Conservation (phyloP, 2,113 vertebrate species). For the Seriola aureovittata region DNA sequence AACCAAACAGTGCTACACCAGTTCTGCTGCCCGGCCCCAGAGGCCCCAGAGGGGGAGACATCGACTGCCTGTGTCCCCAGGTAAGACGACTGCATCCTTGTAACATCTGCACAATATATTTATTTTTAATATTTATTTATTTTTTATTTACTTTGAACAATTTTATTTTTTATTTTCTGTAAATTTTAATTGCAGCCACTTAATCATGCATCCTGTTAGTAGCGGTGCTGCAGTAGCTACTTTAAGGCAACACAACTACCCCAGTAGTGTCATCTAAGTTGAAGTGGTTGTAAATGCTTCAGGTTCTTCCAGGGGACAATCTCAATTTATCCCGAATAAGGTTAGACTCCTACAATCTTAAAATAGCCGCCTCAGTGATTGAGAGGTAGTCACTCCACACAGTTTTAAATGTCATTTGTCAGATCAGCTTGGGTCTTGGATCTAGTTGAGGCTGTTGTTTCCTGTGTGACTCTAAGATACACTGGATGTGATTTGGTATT, state of each 20-base stretch:
- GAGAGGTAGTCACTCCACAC: slow-evolving; percentile 7
- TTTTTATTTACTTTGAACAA: slow-evolving; percentile 13
- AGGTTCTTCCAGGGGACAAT: slow-evolving; percentile 21
- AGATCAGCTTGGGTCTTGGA: slow-evolving; percentile 53
- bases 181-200: slow-evolving; percentile 55
- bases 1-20: slow-evolving; percentile 98
- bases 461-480: background rate
- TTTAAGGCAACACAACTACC: slow-evolving; percentile 70
- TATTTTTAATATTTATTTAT: background rate
- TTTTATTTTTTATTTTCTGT: slow-evolving; percentile 30
- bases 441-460: slow-evolving; percentile 32
- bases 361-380: slow-evolving; percentile 1
- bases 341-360: background rate
- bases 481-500: slow-evolving; percentile 4
- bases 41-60: slow-evolving; percentile 88
- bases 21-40: slow-evolving; percentile 98
- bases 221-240: slow-evolving; percentile 56
- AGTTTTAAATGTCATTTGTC: slow-evolving; percentile 20
- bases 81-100: slow-evolving; percentile 78
- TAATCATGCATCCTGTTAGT: slow-evolving; percentile 68
- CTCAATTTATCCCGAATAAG: background rate
- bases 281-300: slow-evolving; percentile 82
- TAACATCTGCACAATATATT: slow-evolving; percentile 54
- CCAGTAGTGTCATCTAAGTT: slow-evolving; percentile 69
- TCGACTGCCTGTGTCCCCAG: slow-evolving; percentile 85